These are phyloP conservation scores for Cantharis lateralis DNA, from an alignment of 2,888 invertebrate genomes.

Conservation along the genomic window DNA sequence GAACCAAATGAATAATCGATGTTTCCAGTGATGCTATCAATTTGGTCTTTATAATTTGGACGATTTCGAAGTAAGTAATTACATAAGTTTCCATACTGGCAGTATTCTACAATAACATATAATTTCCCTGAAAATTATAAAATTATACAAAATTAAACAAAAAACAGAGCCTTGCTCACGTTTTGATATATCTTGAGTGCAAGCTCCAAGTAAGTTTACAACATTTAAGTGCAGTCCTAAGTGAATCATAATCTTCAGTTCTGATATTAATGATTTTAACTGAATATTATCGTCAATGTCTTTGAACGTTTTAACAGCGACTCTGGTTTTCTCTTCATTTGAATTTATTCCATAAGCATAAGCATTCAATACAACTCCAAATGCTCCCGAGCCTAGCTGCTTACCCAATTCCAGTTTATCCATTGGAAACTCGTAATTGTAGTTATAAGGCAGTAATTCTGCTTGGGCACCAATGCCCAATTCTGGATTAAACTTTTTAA, in stretches of 20 bases:
- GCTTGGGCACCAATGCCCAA: constrained; percentile 91
- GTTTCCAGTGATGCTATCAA: constrained; percentile 60
- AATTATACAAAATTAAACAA: too few relatives aligned
- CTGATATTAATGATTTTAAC: constrained; percentile 86
- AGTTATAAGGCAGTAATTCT: constrained; percentile 89
- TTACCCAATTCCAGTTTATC: constrained; percentile 82
- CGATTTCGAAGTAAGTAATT: constrained; percentile 85
- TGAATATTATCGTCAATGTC: constrained; percentile 82
- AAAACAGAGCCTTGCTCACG: too few relatives aligned
- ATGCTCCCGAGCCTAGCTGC: constrained; percentile 91
- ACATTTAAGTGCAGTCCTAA: constrained; percentile 94
- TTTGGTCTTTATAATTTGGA: constrained; percentile 73
- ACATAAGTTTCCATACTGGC: constrained; percentile 89
- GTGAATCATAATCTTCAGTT: constrained; percentile 95
- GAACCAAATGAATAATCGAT: constrained; percentile 69
- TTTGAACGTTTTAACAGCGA: constrained; percentile 96
- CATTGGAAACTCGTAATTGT: constrained; percentile 86
- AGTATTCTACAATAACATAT: constrained; percentile 92
- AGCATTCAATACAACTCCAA: constrained; percentile 91
- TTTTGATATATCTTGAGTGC: constrained; percentile 87
- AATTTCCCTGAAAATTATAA: constrained; percentile 69
- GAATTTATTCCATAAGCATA: constrained; percentile 79
- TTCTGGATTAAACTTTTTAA: constrained; percentile 84
- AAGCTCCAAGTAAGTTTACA: constrained; percentile 92
- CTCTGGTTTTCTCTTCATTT: constrained; percentile 75